Base-by-base conservation (phyloP, 2,888 invertebrate species). In the Dicycla oo region DNA sequence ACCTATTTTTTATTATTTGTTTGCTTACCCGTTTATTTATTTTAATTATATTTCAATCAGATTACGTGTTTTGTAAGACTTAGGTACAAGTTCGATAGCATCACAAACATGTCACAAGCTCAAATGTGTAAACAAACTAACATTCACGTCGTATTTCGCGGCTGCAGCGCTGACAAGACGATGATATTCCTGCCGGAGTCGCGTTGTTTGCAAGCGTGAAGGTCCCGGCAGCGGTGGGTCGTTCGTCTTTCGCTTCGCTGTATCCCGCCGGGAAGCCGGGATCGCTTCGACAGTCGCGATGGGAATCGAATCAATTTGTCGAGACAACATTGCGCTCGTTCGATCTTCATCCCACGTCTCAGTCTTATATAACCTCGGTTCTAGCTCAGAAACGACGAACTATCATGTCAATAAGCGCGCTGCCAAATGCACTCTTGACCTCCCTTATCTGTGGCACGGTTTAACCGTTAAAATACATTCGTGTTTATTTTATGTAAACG, bases 271-370 rank as follows among this genome's bases (percentile, higher is more conserved):
- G 88, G 88, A 88, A 72, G 77, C 72, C 68, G 81, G 80, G 88
- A 88, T 83, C 83, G 81, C 88, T 86, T 77, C 89, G 88, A 90
- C 90, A 91, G 89, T 89, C 88, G 91, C 91, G 81, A 81, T 84
- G 91, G 93, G 93, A 93, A 92, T 91, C 89, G 89, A 94, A 94
- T 94, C 94, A 94, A 94, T 94, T 94, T 94, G 92, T 91, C 91
- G 91, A 84, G 89, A 90, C 90, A 91, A 93, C 92, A 90, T 91
- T 88, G 89, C 86, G 87, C 89, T 85, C 87, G 87, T 88, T 90
- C 89, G 77, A 89, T 91, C 89, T 91, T 87, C 89, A 87, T 89
- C 86, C 86, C 87, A 82, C 89, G 85, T 89, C 87, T 87, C 89
- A 86, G 88, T 89, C 89, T 91, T 87, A 86, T 85, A 78, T 87